Evolutionary conservation across 2,888 invertebrate species (phyloP), one percentile per base, ranked within the genome.

Genomic region (Trisateles emortualis): DNA sequence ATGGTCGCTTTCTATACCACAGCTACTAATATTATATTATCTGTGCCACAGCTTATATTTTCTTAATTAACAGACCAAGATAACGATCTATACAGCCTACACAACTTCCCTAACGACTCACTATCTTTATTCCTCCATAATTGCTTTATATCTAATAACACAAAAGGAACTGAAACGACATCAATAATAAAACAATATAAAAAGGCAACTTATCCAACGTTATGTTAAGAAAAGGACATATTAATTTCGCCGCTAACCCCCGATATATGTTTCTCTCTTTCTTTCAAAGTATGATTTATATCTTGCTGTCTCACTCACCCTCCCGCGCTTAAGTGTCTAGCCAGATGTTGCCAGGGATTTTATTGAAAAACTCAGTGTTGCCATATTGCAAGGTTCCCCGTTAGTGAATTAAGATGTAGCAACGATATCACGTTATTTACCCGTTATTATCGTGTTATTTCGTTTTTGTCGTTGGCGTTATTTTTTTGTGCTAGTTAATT

Each of bases 331-430:
- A 92, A 92, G 92, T 92, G 92, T 86, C 81, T 64, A 58, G 54
- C 84, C 92, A 92, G 91, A 86, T 92, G 92, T 87, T 87, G 74
- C 89, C 82, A 76, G 75, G n/a, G 59, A 59, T 92, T 92, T 92
- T 92, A 92, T 92, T 92, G 92, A 92, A 92, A 92, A 92, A 92
- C 77, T 92, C 88, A 74, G 75, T 81, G 54, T 59, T 72, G 89
- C 88, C 89, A 88, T 90, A 82, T 87, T 90, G 92, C 72, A 9
- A 77, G 85, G 75, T 83, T 80, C 81, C 80, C 61, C 76, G 84
- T 82, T 82, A 91, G 87, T 92, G 85, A 89, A 92, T 92, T 92
- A 92, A 92, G 92, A 90, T 91, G 90, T 92, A 76, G 82, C 80
- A 62, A 53, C 65, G 68, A 43, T 52, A 64, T 56, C 47, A 42